Conservation (phyloP, 2,888 invertebrate genomes). For the Ochlodes sylvanus region DNA sequence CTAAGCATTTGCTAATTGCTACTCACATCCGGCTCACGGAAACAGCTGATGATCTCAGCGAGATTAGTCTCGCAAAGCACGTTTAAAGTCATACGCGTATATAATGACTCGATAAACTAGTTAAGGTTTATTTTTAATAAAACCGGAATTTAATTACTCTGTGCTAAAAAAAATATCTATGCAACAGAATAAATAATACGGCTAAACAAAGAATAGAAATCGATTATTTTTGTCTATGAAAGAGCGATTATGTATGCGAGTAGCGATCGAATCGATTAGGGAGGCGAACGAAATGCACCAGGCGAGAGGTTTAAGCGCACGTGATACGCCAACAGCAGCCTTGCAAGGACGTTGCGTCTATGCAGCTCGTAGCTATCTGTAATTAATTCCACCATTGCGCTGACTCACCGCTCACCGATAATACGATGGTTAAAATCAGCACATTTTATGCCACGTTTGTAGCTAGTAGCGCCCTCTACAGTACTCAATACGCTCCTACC, state of each 20-base stretch:
- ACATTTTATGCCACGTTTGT: slow-evolving; percentile 29
- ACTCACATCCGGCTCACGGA: slow-evolving; percentile 42
- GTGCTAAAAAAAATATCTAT: too few species aligned
- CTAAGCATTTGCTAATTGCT: slow-evolving; percentile 8
- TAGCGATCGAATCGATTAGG: slow-evolving; percentile 13
- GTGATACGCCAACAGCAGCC: slow-evolving; percentile 70
- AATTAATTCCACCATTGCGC: slow-evolving; percentile 79
- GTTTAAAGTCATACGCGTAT: slow-evolving; percentile 22
- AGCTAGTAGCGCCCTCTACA: slow-evolving; percentile 19
- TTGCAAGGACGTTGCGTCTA: slow-evolving; percentile 83
- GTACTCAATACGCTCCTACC: background rate
- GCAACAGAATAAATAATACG: too few species aligned
- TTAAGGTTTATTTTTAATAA: slow-evolving; percentile 16
- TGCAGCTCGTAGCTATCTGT: slow-evolving; percentile 67
- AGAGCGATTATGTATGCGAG: background rate
- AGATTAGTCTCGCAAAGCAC: slow-evolving; percentile 8
- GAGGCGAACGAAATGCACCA: slow-evolving; percentile 43
- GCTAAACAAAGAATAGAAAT: background rate
- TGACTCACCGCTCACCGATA: slow-evolving; percentile 62
- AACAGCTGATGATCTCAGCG: slow-evolving; percentile 30
- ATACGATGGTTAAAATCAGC: slow-evolving; percentile 37
- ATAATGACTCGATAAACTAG: slow-evolving; percentile 20
- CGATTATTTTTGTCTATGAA: background rate
- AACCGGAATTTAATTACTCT: background rate
- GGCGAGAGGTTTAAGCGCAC: slow-evolving; percentile 55